A percentile compares a stretch with the other conserved stretches of the same genome.
These are phyloP conservation scores for Hestina assimilis DNA, from an alignment of 1,140 invertebrate genomes.

Conservation along the genomic window DNA sequence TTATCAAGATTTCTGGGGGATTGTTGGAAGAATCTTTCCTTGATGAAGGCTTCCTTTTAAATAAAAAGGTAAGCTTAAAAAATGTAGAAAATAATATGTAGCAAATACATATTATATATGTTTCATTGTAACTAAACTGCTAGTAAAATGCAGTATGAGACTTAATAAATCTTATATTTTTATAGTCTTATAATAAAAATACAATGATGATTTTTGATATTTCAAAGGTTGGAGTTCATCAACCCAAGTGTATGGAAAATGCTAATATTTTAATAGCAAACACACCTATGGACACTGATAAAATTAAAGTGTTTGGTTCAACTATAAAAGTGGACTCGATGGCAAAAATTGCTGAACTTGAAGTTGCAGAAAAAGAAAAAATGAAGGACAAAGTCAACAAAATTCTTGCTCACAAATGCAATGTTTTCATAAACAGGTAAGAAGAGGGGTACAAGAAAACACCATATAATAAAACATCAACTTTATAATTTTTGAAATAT, in stretches of 20 bases:
- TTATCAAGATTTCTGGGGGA: slow-evolving; percentile 97
- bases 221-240: slow-evolving; percentile 82
- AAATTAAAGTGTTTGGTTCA: slow-evolving; percentile 99
- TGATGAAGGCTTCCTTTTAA: slow-evolving; percentile 98
- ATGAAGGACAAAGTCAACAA: slow-evolving; percentile 99
- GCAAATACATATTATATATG: background rate
- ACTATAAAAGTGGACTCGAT: slow-evolving; percentile 98
- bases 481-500: too few relatives aligned
- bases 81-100: background rate
- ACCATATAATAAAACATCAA: background rate
- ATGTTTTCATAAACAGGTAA: slow-evolving; percentile 98
- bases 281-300: slow-evolving; percentile 99
- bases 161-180: too few relatives aligned
- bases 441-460: background rate
- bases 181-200: too few relatives aligned
- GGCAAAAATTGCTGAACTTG: slow-evolving; percentile 98
- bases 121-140: background rate
- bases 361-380: slow-evolving; percentile 98
- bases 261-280: slow-evolving; percentile 99
- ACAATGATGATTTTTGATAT: background rate
- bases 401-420: slow-evolving; percentile 96
- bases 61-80: slow-evolving; percentile 87
- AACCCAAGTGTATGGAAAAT: slow-evolving; percentile 94
- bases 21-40: slow-evolving; percentile 96
- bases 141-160: too few relatives aligned